Conservation (phyloP, 1,140 invertebrate genomes). For the Sminthurides bifidus region DNA sequence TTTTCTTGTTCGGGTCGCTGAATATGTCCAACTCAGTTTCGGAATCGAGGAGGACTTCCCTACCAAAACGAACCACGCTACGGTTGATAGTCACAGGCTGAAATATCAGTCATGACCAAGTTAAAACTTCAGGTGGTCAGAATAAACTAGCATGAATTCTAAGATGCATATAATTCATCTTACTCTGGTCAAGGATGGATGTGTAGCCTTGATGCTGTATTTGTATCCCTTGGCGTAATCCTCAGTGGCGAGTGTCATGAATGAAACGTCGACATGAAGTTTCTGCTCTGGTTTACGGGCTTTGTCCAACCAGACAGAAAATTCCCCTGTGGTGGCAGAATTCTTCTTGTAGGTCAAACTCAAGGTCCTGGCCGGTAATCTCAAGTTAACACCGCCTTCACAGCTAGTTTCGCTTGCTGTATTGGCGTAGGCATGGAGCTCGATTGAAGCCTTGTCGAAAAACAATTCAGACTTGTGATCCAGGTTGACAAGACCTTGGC, state of each 20-base stretch:
- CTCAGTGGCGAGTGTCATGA: not conserved
- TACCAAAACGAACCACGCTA: not conserved
- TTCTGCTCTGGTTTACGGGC: not conserved
- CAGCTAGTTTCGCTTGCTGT: too few relatives aligned
- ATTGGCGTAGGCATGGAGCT: too few relatives aligned
- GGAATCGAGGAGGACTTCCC: not conserved
- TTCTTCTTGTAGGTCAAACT: not conserved
- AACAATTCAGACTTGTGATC: too few relatives aligned
- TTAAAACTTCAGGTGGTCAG: not conserved
- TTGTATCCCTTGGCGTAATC: not conserved
- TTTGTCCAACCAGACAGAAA: not conserved
- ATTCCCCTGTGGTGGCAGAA: not conserved
- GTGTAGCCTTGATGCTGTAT: not conserved
- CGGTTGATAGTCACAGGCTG: not conserved
- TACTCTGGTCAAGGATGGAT: not conserved
- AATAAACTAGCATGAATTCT: not conserved
- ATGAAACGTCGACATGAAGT: not conserved
- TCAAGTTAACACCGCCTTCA: not conserved
- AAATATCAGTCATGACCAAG: not conserved
- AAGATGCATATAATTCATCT: not conserved
- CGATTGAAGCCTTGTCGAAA: too few relatives aligned
- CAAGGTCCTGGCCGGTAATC: not conserved
- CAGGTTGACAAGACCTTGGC: too few relatives aligned
- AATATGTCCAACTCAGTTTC: conserved; percentile 25
- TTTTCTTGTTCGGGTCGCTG: conserved; percentile 8